These are phyloP conservation scores for Merodon equestris DNA, from an alignment of 2,888 invertebrate genomes.

Conservation along the genomic window DNA sequence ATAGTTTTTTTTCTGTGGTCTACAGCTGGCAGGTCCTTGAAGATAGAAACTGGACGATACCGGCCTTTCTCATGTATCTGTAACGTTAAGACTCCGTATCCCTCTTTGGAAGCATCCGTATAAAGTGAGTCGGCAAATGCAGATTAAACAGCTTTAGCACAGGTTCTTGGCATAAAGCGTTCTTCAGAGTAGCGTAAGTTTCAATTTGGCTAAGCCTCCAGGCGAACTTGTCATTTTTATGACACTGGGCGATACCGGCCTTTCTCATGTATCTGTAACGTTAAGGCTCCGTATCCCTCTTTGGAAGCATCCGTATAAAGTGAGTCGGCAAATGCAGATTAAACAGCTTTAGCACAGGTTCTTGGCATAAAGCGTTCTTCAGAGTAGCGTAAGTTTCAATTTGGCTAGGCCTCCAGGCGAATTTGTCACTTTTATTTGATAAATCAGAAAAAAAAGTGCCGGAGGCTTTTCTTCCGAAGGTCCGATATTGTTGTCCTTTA, in stretches of 20 bases:
- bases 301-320: too few species aligned
- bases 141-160: conserved; percentile 67
- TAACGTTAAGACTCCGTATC: conserved; percentile 17
- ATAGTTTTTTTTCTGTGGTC: conserved; percentile 71
- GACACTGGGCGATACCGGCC: too few species aligned
- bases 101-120: conserved; percentile 61
- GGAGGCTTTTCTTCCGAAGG: conserved; percentile 40
- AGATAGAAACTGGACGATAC: conserved; percentile 64
- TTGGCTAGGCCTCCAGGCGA: too few species aligned
- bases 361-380: too few species aligned
- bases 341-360: too few species aligned
- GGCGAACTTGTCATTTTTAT: conserved; percentile 22
- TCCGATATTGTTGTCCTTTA: conserved; percentile 7
- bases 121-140: conserved; percentile 61
- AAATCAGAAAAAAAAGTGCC: conserved; percentile 21
- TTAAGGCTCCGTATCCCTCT: too few species aligned
- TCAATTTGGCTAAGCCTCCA: conserved; percentile 36
- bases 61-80: conserved; percentile 24
- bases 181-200: conserved; percentile 26
- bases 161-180: conserved; percentile 58
- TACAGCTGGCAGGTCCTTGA: conserved; percentile 70
- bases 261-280: too few species aligned
- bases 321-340: too few species aligned
- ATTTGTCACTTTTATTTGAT: conserved; percentile 13
- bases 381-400: too few species aligned